These are phyloP conservation scores for Benthosema pterotum DNA, from an alignment of 2,797 vertebrate genomes.

Conservation along the genomic window DNA sequence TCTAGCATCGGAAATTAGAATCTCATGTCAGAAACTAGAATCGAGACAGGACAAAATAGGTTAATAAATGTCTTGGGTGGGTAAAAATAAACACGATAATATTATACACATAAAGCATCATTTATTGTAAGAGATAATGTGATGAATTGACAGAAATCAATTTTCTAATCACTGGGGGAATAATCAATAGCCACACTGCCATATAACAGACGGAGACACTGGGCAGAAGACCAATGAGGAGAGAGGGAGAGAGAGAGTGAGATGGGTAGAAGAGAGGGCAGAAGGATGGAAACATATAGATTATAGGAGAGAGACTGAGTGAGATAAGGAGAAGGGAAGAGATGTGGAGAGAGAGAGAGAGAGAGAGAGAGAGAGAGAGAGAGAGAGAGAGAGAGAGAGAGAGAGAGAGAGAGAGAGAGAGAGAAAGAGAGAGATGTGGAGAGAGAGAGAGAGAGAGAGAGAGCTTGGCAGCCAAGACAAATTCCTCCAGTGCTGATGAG, in stretches of 20 bases:
- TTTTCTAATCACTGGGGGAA: too few species aligned
- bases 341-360: constrained; percentile 30
- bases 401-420: constrained; percentile 54
- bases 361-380: constrained; percentile 41
- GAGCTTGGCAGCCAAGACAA: constrained; percentile 68
- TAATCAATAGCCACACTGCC: too few species aligned
- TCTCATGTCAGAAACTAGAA: too few species aligned
- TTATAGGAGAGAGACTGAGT: constrained; percentile 33
- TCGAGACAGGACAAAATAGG: too few species aligned
- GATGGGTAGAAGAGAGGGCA: constrained; percentile 15
- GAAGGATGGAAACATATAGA: background rate
- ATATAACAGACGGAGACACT: too few species aligned
- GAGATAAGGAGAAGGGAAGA: constrained; percentile 56
- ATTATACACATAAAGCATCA: too few species aligned
- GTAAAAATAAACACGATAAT: too few species aligned
- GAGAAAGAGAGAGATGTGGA: constrained; percentile 41
- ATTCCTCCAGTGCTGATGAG: constrained; percentile 78
- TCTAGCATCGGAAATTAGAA: too few species aligned
- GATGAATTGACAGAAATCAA: too few species aligned
- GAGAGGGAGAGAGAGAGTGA: constrained; percentile 12
- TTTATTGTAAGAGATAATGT: too few species aligned
- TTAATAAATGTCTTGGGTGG: too few species aligned
- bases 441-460: constrained; percentile 26
- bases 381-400: constrained; percentile 37
- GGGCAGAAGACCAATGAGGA: constrained; percentile 13